Evolutionary conservation across 1,140 invertebrate genomes (phyloP).

Genomic region (Pararge aegeria): DNA sequence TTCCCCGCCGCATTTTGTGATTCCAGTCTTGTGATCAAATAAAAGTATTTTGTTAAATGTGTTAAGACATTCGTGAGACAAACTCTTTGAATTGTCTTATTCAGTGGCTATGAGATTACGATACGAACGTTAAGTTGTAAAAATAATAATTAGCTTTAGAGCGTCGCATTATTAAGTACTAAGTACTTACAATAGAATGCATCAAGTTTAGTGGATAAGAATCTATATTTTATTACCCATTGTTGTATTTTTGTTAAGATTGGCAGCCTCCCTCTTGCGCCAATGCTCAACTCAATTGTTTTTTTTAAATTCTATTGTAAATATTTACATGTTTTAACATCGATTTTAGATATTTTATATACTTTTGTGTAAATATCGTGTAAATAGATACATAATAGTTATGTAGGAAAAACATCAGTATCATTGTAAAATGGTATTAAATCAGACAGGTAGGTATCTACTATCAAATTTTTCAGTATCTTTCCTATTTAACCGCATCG

Average conservation of each 20-base stretch:
- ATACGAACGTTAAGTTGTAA: slow-evolving; percentile 66
- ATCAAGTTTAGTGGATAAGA: slow-evolving; percentile 39
- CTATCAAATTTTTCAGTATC: slow-evolving; percentile 25
- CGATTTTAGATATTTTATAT: slow-evolving; percentile 51
- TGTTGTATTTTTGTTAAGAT: slow-evolving; percentile 57
- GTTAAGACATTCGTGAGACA: slow-evolving; percentile 46
- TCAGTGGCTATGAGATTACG: slow-evolving; percentile 76
- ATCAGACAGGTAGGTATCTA: slow-evolving; percentile 32
- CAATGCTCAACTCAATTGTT: slow-evolving; percentile 73
- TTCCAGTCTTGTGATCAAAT: slow-evolving; percentile 65
- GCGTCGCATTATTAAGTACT: slow-evolving; percentile 62
- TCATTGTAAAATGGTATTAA: slow-evolving; percentile 32
- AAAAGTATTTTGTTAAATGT: slow-evolving; percentile 57
- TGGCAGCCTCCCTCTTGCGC: slow-evolving; percentile 61
- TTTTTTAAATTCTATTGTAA: slow-evolving; percentile 67
- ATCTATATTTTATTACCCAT: slow-evolving; percentile 41
- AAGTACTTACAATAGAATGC: slow-evolving; percentile 64
- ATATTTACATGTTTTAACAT: slow-evolving; percentile 58
- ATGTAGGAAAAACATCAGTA: slow-evolving; percentile 32
- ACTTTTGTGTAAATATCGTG: slow-evolving; percentile 42
- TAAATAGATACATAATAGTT: slow-evolving; percentile 35
- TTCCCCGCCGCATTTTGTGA: slow-evolving; percentile 68
- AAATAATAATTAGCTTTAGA: slow-evolving; percentile 41
- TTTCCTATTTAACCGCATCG: slow-evolving; percentile 30
- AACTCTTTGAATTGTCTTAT: slow-evolving; percentile 46